Conservation (phyloP, 2,888 invertebrate species). For the Nomada goodeniana region DNA sequence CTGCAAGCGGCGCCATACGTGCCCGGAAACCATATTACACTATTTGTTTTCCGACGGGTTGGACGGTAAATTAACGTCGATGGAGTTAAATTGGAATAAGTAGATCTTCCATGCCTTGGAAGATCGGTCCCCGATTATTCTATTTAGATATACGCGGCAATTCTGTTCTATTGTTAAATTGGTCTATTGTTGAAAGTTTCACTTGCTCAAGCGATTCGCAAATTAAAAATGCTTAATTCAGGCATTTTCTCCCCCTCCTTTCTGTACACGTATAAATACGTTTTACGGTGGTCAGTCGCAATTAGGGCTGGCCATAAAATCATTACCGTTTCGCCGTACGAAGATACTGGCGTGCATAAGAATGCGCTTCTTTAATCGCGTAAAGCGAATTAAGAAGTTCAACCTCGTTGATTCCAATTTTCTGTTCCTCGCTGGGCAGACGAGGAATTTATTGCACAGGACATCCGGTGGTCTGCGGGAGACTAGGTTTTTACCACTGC, state of each 20-base stretch:
- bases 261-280: no score
- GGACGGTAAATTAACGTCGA: background rate
- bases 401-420: conserved; percentile 21
- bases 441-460: conserved; percentile 37
- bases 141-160: background rate
- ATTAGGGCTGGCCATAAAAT: conserved; percentile 1
- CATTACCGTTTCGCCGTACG: background rate
- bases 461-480: conserved; percentile 43
- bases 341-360: background rate
- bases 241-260: background rate
- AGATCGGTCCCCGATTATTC: background rate
- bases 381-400: conserved; percentile 31
- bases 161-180: no score
- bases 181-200: no score
- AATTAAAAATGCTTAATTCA: no score
- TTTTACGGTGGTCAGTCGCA: background rate
- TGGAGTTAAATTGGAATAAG: background rate
- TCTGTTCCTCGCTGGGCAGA: background rate
- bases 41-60: background rate
- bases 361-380: conserved; percentile 9
- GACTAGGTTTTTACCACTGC: conserved; percentile 32
- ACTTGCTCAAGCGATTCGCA: no score
- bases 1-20: background rate
- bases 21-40: background rate
- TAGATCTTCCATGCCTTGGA: background rate